Conservation (phyloP, 2,888 invertebrate genomes). For the Sinodicranocentrus sp. region DNA sequence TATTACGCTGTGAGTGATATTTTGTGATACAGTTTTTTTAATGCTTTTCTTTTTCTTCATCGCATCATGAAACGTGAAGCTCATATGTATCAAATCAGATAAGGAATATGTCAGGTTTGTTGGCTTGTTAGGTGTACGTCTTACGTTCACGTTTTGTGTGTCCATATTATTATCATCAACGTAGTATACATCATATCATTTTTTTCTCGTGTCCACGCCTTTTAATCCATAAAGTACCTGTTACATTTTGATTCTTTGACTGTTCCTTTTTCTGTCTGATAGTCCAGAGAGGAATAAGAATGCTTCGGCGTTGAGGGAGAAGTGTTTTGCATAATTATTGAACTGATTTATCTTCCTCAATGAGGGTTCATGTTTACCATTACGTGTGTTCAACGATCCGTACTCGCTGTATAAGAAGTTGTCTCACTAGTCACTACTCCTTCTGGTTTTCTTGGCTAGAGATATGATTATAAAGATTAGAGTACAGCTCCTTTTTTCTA, state of each 20-base stretch:
- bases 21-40: constrained; percentile 31
- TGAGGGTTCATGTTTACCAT: constrained; percentile 16
- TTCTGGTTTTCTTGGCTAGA: too few species aligned
- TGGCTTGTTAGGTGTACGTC: background rate
- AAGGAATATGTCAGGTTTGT: background rate
- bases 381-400: too few species aligned
- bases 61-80: background rate
- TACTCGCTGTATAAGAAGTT: too few species aligned
- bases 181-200: constrained; percentile 7
- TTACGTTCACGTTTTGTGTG: background rate
- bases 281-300: too few species aligned
- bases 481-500: background rate
- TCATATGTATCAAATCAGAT: constrained; percentile 20
- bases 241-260: constrained; percentile 28
- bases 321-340: constrained; percentile 57
- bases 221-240: constrained; percentile 50
- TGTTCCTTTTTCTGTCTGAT: constrained; percentile 10
- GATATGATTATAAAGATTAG: background rate
- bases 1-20: constrained; percentile 17
- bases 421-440: too few species aligned
- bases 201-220: constrained; percentile 44
- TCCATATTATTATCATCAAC: constrained; percentile 2
- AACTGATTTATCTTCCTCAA: constrained; percentile 47
- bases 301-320: too few species aligned
- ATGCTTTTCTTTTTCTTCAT: constrained; percentile 11